Percentiles rank a stretch among this genome's conserved stretches.
Conservation (phyloP, 2,888 invertebrate genomes). For the Tinea trinotella region DNA sequence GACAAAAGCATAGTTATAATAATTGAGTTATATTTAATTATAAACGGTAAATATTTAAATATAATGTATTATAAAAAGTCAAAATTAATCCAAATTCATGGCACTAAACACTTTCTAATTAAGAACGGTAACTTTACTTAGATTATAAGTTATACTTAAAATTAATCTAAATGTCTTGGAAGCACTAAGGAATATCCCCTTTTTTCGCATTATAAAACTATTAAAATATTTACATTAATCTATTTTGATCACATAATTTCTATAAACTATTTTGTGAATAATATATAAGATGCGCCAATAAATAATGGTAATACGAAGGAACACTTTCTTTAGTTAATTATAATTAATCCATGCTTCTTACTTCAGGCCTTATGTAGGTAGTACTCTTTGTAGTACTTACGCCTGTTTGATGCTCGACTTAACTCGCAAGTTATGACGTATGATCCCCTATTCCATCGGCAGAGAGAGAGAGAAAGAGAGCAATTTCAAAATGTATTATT, state of each 20-base stretch:
- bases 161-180: slow-evolving; percentile 30
- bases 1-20: too few species aligned
- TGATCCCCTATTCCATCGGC: too few species aligned
- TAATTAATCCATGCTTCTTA: too few species aligned
- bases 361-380: too few species aligned
- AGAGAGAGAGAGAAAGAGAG: too few species aligned
- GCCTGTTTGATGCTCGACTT: too few species aligned
- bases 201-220: slow-evolving; percentile 21
- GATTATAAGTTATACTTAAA: slow-evolving; percentile 25
- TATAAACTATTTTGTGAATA: neutral
- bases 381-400: too few species aligned
- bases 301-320: neutral
- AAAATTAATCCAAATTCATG: neutral
- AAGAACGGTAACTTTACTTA: slow-evolving; percentile 8
- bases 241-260: slow-evolving; percentile 16
- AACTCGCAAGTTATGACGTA: too few species aligned
- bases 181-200: slow-evolving; percentile 48
- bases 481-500: too few species aligned
- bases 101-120: neutral
- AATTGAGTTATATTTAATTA: too few species aligned
- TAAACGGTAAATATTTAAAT: too few species aligned
- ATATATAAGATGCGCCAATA: neutral
- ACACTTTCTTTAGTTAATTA: too few species aligned
- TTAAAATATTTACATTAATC: slow-evolving; percentile 24
- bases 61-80: neutral